Evolutionary conservation across 2,888 invertebrate genomes (phyloP), one percentile per base, ranked within the genome.

Genomic region (Acleris holmiana): DNA sequence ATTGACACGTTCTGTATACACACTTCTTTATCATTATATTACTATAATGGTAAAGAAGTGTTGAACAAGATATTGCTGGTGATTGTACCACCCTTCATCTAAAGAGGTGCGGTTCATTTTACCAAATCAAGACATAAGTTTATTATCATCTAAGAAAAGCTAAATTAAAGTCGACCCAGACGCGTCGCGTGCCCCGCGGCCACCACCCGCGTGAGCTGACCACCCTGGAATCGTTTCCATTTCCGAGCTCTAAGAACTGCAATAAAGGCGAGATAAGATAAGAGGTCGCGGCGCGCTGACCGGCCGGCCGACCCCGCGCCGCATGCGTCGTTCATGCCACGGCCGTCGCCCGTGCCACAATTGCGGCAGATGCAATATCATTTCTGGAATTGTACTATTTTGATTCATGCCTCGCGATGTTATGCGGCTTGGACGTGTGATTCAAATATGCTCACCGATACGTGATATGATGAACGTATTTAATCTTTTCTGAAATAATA

Each of bases 191-290:
- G 53, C 19, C 15, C 4, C 19, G 40, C 53, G 19, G 53, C 53
- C 40, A 8, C 40, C 15, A 19, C 13, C 25, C 10, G 8, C n/a
- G 44, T 41, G 18, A 54, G 23, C 23, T 18, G 40, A 23, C 25
- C 35, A 46, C 15, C 46, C 29, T 17, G 17, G 35, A 57, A 54
- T 64, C 35, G 49, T 44, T 56, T 48, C 21, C 44, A 60, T 57
- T 56, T 35, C 41, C 47, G 41, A 44, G 46, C 23, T 25, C 55
- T 58, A 29, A 51, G 49, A 51, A 56, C 25, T 56, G 55, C 56
- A 61, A 57, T 55, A 60, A 55, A 60, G 21, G n/a, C 47, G 40
- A 65, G 70, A 69, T 69, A 69, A 73, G 69, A 72, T 71, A 69
- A 69, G 60, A 55, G 44, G 19, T 66, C 8, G 10, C 17, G 35